Evolutionary conservation across 2,113 vertebrate species (phyloP).

Genomic region (Formicarius rufipectus): DNA sequence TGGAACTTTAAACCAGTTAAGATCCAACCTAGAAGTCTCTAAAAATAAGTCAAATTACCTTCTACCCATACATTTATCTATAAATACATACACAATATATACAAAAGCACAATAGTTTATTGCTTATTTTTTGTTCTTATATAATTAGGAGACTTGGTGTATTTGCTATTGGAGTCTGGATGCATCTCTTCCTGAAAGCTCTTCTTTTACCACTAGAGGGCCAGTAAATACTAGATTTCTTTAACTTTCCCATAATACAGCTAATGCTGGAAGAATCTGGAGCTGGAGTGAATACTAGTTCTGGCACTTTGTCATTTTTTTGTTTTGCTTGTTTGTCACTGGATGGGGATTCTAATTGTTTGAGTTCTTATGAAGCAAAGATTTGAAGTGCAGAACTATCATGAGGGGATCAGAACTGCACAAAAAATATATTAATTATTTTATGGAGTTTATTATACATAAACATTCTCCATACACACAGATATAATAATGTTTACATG

Average conservation of each 20-base stretch:
- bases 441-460: not conserved
- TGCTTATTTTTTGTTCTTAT: not conserved
- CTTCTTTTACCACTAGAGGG: not conserved
- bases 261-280: not conserved
- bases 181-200: not conserved
- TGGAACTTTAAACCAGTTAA: not conserved
- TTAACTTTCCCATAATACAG: not conserved
- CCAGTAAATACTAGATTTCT: not conserved
- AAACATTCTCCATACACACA: not conserved
- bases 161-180: not conserved
- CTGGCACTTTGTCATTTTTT: not conserved
- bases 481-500: not conserved
- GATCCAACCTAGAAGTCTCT: not conserved
- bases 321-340: not conserved
- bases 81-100: not conserved
- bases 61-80: not conserved
- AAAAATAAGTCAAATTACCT: not conserved
- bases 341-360: not conserved
- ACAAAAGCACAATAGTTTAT: not conserved
- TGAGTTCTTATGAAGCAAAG: not conserved
- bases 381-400: not conserved
- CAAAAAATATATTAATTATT: not conserved
- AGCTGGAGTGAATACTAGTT: not conserved
- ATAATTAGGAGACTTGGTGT: fast-evolving
- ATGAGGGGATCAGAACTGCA: not conserved